Base-by-base conservation (phyloP, 2,888 invertebrate species). In the Sphecodes monilicornis region DNA sequence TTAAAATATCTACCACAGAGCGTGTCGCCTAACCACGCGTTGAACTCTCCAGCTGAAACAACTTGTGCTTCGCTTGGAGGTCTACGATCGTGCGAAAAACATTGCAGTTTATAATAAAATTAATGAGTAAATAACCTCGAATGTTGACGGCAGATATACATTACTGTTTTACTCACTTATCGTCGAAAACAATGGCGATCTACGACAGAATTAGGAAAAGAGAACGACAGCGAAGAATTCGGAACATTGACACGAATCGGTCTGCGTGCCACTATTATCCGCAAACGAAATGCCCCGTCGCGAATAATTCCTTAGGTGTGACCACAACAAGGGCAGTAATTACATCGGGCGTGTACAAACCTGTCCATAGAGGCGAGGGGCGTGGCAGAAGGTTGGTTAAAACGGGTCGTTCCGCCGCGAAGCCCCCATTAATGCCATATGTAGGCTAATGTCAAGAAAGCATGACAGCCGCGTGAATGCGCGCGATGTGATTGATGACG, bases 361-460 rank as follows among this genome's bases (percentile, higher is more conserved):
- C 78, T 80, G 86, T 78, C 71, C 69, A 32, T 82, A 71, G 82
- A 84, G 76, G 80, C 77, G 78, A 84, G 86, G 88, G 89, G 89
- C 89, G 89, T 88, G 89, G 88, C 85, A 68, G 57, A 70, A 80
- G 75, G 76, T 82, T 83, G 77, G 82, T 77, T 32, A 82, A 90
- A 90, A 87, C 82, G 89, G 82, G 54, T 73, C 80, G 69, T 76
- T 68, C 73, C 78, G 79, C 66, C 79, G 66, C 68, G 39, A 80
- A 68, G 69, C 85, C 76, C 76, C 84, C 86, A 88, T 89, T 91
- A 80, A 83, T 76, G 83, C 80, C 90, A 78, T 89, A 93, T 92
- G 91, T 92, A 91, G 93, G 93, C 92, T 92, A 93, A 93, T 92
- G 91, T 89, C 91, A 92, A 91, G 92, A 92, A 92, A 92, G 93